These are phyloP conservation scores for Parnassius mnemosyne DNA, from an alignment of 2,888 invertebrate species.

Conservation along the genomic window DNA sequence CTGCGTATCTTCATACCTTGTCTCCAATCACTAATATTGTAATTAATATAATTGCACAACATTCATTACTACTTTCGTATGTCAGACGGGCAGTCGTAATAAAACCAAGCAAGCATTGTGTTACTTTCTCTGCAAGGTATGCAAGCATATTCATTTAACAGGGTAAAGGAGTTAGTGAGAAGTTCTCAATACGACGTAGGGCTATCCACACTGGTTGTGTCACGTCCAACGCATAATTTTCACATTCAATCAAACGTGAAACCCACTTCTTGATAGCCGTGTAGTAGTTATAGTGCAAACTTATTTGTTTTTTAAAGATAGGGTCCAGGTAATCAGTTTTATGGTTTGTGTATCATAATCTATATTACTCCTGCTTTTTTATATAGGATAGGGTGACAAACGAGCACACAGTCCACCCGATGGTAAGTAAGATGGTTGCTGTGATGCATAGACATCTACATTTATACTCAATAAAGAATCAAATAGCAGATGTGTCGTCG, in stretches of 20 bases:
- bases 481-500: no score
- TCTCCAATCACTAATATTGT: neutral
- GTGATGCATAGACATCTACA: no score
- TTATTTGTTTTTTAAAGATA: neutral
- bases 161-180: slow-evolving; percentile 21
- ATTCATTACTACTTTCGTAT: slow-evolving; percentile 12
- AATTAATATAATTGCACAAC: neutral
- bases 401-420: no score
- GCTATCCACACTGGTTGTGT: slow-evolving; percentile 25
- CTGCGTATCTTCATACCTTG: neutral
- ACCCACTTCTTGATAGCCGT: slow-evolving; percentile 44
- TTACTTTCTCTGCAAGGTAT: neutral
- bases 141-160: neutral
- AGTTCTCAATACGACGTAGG: slow-evolving; percentile 18
- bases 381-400: no score
- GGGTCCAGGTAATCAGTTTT: neutral
- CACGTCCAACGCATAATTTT: slow-evolving; percentile 55
- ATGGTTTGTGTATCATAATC: neutral
- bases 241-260: slow-evolving; percentile 63
- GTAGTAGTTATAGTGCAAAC: slow-evolving; percentile 47
- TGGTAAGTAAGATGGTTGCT: no score
- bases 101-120: slow-evolving; percentile 9
- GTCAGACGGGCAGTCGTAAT: neutral
- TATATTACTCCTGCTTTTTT: no score
- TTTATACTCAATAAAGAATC: no score